Conservation (phyloP, 2,888 invertebrate species). For the Pandemis heparana region DNA sequence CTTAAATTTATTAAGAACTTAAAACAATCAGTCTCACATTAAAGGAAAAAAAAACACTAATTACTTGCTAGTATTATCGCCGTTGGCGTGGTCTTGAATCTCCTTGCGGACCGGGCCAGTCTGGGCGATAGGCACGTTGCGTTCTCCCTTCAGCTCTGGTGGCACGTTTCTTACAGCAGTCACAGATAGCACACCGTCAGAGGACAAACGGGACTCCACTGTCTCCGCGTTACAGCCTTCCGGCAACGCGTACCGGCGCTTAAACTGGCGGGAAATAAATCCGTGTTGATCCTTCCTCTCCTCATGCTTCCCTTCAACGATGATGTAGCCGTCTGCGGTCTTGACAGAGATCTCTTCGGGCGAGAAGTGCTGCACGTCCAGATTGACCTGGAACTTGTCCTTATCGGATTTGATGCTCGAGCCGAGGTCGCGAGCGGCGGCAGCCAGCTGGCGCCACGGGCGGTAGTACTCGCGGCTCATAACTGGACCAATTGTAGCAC, state of each 20-base stretch:
- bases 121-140: constrained; percentile 86
- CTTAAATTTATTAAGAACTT: constrained; percentile 39
- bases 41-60: constrained; percentile 10
- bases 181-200: constrained; percentile 90
- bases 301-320: constrained; percentile 92
- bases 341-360: constrained; percentile 92
- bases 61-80: constrained; percentile 60
- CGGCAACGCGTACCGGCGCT: constrained; percentile 91
- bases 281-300: constrained; percentile 92
- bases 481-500: constrained; percentile 57
- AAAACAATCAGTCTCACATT: constrained; percentile 38
- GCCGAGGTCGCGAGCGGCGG: constrained; percentile 80
- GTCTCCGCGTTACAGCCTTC: constrained; percentile 89
- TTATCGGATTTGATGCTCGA: constrained; percentile 83
- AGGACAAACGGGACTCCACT: constrained; percentile 90
- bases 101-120: constrained; percentile 86
- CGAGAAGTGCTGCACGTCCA: constrained; percentile 91
- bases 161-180: constrained; percentile 85
- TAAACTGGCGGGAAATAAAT: constrained; percentile 90
- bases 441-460: constrained; percentile 77
- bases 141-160: constrained; percentile 72
- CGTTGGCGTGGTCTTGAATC: constrained; percentile 79
- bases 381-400: constrained; percentile 83
- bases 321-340: constrained; percentile 88
- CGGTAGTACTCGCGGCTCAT: constrained; percentile 70